Evolutionary conservation across 2,888 invertebrate species (phyloP).

Genomic region (Drosophila anomalata): DNA sequence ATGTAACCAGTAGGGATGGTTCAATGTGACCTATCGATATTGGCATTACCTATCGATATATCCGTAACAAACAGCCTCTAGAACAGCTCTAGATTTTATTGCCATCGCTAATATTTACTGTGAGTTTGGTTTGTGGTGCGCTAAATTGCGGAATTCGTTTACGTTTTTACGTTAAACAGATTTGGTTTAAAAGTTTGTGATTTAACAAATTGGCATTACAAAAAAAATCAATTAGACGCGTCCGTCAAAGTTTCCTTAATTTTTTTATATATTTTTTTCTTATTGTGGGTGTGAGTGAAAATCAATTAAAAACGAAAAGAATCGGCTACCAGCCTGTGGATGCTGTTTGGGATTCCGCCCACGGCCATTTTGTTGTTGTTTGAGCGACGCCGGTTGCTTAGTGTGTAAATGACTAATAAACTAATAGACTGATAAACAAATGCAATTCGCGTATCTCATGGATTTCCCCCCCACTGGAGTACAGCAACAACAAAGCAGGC

Average conservation of each 20-base stretch:
- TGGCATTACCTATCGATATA: background rate
- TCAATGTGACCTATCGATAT: constrained; percentile 6
- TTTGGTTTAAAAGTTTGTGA: background rate
- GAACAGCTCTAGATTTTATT: background rate
- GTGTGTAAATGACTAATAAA: background rate
- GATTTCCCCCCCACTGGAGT: background rate
- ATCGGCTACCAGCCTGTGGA: constrained; percentile 27
- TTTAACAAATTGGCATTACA: background rate
- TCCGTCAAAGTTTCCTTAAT: background rate
- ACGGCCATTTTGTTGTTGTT: constrained; percentile 6
- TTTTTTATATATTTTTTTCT: constrained; percentile 20
- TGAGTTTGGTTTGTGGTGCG: constrained; percentile 18
- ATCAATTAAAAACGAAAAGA: background rate
- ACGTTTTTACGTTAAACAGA: constrained; percentile 11
- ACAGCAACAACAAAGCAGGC: constrained; percentile 36
- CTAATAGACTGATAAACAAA: background rate
- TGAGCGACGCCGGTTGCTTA: constrained; percentile 8
- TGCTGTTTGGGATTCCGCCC: constrained; percentile 9
- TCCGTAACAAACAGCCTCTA: background rate
- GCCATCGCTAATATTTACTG: background rate
- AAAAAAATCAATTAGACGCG: background rate
- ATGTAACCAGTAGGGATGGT: background rate
- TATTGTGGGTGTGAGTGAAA: constrained; percentile 23
- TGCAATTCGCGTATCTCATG: background rate
- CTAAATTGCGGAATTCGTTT: constrained; percentile 14